phyloP scores from a whole-genome alignment of 1,140 invertebrate species.

The Nasonia vitripennis region DNA sequence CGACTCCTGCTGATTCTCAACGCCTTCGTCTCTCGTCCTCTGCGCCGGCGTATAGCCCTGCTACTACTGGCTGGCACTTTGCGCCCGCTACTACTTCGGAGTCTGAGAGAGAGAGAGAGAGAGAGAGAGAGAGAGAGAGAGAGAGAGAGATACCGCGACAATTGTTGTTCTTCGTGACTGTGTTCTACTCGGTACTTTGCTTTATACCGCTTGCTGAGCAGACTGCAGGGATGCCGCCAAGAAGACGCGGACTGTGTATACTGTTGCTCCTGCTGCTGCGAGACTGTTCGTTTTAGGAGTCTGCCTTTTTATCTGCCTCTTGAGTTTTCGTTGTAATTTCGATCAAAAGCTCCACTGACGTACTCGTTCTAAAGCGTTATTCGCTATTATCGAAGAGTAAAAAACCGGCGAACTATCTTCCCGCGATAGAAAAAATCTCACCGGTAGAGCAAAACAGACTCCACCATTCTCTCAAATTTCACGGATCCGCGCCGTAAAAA shows the following conservation, averaged over 20 bases:
- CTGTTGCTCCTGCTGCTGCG: neutral
- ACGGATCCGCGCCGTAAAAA: neutral
- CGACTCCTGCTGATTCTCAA: slow-evolving; percentile 47
- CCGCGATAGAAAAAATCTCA: too few species aligned
- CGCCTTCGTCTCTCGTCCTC: slow-evolving; percentile 33
- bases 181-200: slow-evolving; percentile 28
- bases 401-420: too few species aligned
- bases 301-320: neutral
- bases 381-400: too few species aligned
- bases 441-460: neutral
- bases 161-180: slow-evolving; percentile 29
- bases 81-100: neutral
- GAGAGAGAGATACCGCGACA: slow-evolving; percentile 1
- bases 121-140: neutral
- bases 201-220: neutral
- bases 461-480: neutral
- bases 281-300: neutral
- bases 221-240: neutral
- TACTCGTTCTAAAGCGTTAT: too few species aligned
- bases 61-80: slow-evolving; percentile 29
- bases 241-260: neutral
- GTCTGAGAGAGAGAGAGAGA: neutral
- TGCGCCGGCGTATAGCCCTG: neutral
- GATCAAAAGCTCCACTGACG: too few species aligned
- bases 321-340: too few species aligned